phyloP scores from a whole-genome alignment of 2,888 invertebrate species.

The Melanophora roralis region DNA sequence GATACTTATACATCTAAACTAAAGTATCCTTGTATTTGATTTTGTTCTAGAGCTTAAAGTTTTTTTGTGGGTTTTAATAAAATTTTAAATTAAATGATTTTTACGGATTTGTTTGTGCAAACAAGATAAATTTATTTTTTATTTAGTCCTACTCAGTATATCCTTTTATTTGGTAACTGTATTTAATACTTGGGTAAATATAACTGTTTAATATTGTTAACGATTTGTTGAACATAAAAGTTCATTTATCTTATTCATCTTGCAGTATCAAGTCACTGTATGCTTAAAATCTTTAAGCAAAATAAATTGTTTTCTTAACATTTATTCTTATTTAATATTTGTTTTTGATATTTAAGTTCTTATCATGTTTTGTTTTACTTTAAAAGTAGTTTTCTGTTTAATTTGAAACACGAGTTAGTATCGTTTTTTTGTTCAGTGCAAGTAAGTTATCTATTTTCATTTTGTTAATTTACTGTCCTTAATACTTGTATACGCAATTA shows the following conservation, averaged over 20 bases:
- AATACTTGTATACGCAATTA: too few species aligned
- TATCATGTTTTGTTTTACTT: background rate
- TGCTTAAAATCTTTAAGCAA: conserved; percentile 21
- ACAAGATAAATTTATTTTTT: conserved; percentile 6
- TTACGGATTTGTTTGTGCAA: background rate
- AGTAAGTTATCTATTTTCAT: too few species aligned
- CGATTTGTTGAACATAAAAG: conserved; percentile 45
- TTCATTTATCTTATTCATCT: conserved; percentile 38
- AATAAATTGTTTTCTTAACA: conserved; percentile 44
- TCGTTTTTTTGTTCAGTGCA: too few species aligned
- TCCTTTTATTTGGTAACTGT: background rate
- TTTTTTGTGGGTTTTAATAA: background rate
- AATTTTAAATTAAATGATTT: too few species aligned
- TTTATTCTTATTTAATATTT: background rate
- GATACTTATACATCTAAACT: background rate
- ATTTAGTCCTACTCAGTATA: background rate
- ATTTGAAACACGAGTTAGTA: too few species aligned
- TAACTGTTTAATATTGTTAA: conserved; percentile 35
- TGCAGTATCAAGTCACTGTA: background rate
- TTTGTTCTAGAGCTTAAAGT: too few species aligned
- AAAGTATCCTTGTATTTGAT: too few species aligned
- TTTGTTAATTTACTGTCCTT: too few species aligned
- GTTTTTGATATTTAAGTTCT: background rate
- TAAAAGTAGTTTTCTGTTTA: too few species aligned
- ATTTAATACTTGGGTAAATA: conserved; percentile 27